Percentiles rank a stretch among this genome's conserved stretches.
phyloP scores from a whole-genome alignment of 2,888 invertebrate species.

The Pachydiplax longipennis region DNA sequence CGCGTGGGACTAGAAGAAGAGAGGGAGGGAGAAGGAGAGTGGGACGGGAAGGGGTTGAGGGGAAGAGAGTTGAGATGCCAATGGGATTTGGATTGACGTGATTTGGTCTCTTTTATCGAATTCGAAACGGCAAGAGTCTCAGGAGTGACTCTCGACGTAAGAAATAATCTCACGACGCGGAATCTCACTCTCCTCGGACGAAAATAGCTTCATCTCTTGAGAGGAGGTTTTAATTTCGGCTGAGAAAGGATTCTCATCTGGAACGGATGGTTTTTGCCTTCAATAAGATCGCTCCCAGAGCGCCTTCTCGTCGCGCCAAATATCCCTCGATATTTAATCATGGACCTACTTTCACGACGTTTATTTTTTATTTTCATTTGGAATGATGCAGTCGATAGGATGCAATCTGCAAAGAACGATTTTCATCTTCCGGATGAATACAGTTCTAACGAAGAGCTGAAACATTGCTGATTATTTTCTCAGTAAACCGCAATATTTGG shows the following conservation, averaged over 20 bases:
- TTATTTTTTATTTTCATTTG: too few species aligned
- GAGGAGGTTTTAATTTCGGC: neutral
- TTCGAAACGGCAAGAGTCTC: constrained; percentile 21
- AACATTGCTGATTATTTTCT: too few species aligned
- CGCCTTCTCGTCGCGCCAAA: too few species aligned
- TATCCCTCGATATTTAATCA: too few species aligned
- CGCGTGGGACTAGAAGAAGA: neutral
- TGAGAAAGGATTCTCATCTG: neutral
- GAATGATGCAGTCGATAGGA: too few species aligned
- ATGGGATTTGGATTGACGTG: constrained; percentile 40
- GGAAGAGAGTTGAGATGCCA: neutral
- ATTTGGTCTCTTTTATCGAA: constrained; percentile 28
- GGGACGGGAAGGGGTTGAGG: neutral
- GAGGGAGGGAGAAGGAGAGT: neutral
- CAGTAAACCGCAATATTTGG: too few species aligned
- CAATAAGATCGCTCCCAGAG: too few species aligned
- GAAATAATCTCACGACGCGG: neutral
- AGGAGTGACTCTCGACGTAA: neutral
- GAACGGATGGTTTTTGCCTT: neutral
- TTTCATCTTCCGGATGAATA: too few species aligned
- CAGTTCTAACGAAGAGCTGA: too few species aligned
- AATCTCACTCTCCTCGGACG: neutral
- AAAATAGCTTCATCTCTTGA: neutral
- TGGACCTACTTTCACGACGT: too few species aligned
- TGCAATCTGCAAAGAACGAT: too few species aligned